Evolutionary conservation across 2,113 vertebrate genomes (phyloP), one percentile per base, ranked within the genome.

Genomic region (Nothobranchius furzeri): DNA sequence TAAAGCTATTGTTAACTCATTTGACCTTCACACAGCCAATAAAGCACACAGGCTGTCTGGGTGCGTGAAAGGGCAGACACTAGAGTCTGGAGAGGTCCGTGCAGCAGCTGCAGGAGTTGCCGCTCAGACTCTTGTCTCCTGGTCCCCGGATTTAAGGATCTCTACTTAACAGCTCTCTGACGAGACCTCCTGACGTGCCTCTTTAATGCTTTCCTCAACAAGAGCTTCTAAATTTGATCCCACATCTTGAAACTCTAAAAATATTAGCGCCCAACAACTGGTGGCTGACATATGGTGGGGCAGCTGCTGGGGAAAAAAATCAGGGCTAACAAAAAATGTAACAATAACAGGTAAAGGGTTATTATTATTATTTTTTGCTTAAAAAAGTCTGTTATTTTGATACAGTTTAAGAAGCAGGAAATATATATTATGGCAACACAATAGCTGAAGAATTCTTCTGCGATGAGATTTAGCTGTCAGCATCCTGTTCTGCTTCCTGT

Each of bases 401-500:
- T 8, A 15, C 10, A 35, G 9, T 40, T 8, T 25, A 17, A 35
- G 3, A 17, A 36, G 11, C 11, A 43, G 30, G 24, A 42, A 43
- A 30, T 54, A 11, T 54, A 11, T 3, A 54, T 30, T 58, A 35
- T 60, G 52, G n/a, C 12, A 20, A 30, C 52, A 75, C 62, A 76
- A 63, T 6, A 73, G 54, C 53, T 54, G 67, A 59, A 61, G 69
- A 64, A 61, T 46, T 75, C 15, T 24, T 72, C 56, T 66, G 75
- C 68, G 84, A 64, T 74, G 61, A 84, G 71, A 69, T 76, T 71
- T 57, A 13, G 83, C 74, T 1, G 43, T 82, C 56, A 46, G 79
- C 89, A 90, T 92, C 91, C 91, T 92, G 88, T 92, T 90, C 87
- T 85, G 79, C 79, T 91, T 91, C 91, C 89, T 89, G 87, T 82